These are phyloP conservation scores for Hydrolagus colliei DNA, from an alignment of 2,797 vertebrate species.

Conservation along the genomic window DNA sequence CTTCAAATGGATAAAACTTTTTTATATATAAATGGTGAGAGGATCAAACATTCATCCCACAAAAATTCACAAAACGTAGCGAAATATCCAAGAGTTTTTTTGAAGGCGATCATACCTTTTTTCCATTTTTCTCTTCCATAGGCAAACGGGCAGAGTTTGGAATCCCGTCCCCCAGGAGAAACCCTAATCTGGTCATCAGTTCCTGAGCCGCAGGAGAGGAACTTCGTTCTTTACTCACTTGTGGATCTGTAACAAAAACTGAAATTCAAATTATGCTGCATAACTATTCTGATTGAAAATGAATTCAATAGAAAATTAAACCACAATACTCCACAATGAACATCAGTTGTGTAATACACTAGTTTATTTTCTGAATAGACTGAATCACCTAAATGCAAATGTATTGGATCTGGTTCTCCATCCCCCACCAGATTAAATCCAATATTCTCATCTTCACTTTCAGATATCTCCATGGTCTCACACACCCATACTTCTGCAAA, in stretches of 20 bases:
- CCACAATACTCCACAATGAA: not conserved
- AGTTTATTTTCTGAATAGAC: not conserved
- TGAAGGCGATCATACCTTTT: slow-evolving; percentile 71
- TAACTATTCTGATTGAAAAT: not conserved
- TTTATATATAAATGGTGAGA: too few species aligned
- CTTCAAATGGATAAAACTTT: too few species aligned
- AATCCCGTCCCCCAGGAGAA: slow-evolving; percentile 96
- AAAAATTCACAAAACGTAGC: too few species aligned
- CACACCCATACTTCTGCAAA: too few species aligned
- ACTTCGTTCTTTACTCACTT: slow-evolving; percentile 70
- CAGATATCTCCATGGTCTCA: too few species aligned
- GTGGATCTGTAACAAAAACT: slow-evolving; percentile 62
- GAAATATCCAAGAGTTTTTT: not conserved
- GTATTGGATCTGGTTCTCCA: too few species aligned
- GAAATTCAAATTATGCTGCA: not conserved
- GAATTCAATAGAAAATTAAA: not conserved
- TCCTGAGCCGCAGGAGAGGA: slow-evolving; percentile 95
- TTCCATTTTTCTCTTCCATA: slow-evolving; percentile 88
- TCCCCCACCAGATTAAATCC: too few species aligned
- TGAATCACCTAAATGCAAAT: too few species aligned
- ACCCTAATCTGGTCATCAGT: slow-evolving; percentile 95
- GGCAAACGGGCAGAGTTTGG: slow-evolving; percentile 79
- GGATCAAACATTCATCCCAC: too few species aligned
- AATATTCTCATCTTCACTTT: too few species aligned
- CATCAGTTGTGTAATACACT: not conserved